A percentile compares a stretch with the other conserved stretches of the same genome.
Conservation (phyloP, 2,888 invertebrate genomes). For the Chironomus riparius region DNA sequence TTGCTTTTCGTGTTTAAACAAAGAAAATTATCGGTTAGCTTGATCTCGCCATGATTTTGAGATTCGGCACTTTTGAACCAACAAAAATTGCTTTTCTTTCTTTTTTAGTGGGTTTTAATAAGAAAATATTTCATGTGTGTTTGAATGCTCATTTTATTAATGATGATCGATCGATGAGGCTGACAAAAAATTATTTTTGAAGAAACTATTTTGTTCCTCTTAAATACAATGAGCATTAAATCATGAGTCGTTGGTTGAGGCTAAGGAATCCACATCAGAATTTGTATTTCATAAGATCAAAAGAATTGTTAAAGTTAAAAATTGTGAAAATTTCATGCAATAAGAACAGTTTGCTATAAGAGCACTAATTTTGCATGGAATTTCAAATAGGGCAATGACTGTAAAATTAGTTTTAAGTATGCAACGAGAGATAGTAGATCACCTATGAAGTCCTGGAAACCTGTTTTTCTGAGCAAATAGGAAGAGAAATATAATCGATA, state of each 20-base stretch:
- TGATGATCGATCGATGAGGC: neutral
- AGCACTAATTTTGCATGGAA: neutral
- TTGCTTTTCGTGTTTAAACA: no score
- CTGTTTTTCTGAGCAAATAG: neutral
- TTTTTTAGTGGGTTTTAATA: conserved; percentile 26
- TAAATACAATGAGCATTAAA: neutral
- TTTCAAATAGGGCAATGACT: conserved; percentile 18
- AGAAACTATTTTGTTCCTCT: no score
- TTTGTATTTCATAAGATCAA: neutral
- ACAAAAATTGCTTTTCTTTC: conserved; percentile 22
- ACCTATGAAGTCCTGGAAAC: neutral
- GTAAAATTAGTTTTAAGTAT: conserved; percentile 1
- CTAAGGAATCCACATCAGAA: neutral
- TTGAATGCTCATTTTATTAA: neutral
- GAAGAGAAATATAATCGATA: neutral
- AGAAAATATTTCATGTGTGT: conserved; percentile 7
- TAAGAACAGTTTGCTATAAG: neutral
- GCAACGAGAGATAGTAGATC: neutral
- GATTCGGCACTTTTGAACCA: neutral
- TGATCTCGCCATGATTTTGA: neutral
- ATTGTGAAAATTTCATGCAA: conserved; percentile 19
- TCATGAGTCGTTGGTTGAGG: neutral
- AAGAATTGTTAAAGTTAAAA: conserved; percentile 1
- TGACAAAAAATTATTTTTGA: no score
- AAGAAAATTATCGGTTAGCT: no score